These are phyloP conservation scores for Drosophila santomea DNA, from an alignment of 1,140 invertebrate species.

Conservation along the genomic window DNA sequence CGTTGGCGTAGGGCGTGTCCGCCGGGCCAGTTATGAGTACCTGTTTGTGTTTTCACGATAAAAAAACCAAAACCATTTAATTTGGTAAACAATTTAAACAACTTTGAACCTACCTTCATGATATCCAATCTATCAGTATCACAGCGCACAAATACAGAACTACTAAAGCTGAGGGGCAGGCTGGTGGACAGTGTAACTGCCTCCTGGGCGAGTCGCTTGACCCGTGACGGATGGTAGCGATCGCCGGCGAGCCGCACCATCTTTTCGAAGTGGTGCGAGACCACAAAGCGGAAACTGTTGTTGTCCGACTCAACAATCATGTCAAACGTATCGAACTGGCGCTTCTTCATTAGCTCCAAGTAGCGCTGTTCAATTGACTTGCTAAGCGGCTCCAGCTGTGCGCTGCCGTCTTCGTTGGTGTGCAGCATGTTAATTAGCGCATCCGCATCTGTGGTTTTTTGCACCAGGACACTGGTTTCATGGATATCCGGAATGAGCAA, in stretches of 20 bases:
- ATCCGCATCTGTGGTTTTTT: constrained; percentile 87
- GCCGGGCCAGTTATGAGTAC: constrained; percentile 96
- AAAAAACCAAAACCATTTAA: constrained; percentile 33
- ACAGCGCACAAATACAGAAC: constrained; percentile 97
- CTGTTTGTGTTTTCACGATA: constrained; percentile 82
- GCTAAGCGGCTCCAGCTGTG: constrained; percentile 85
- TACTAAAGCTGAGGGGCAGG: constrained; percentile 96
- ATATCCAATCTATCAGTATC: constrained; percentile 97
- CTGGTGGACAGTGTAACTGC: constrained; percentile 97
- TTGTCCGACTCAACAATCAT: constrained; percentile 92
- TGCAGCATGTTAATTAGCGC: constrained; percentile 77
- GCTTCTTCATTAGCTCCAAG: constrained; percentile 93
- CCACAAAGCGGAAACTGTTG: constrained; percentile 92
- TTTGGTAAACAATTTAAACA: not conserved
- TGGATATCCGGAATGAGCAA: constrained; percentile 95
- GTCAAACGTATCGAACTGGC: constrained; percentile 96
- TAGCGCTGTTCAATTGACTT: constrained; percentile 90
- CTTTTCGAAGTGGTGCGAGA: constrained; percentile 96
- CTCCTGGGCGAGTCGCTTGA: constrained; percentile 97
- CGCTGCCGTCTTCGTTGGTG: constrained; percentile 69
- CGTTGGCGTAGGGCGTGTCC: constrained; percentile 95
- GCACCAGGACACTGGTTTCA: constrained; percentile 91
- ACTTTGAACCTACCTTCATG: constrained; percentile 91
- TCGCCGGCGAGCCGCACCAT: constrained; percentile 94
- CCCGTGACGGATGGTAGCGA: constrained; percentile 92